These are phyloP conservation scores for Alligator mississippiensis DNA, from an alignment of 2,113 vertebrate genomes.

Conservation along the genomic window DNA sequence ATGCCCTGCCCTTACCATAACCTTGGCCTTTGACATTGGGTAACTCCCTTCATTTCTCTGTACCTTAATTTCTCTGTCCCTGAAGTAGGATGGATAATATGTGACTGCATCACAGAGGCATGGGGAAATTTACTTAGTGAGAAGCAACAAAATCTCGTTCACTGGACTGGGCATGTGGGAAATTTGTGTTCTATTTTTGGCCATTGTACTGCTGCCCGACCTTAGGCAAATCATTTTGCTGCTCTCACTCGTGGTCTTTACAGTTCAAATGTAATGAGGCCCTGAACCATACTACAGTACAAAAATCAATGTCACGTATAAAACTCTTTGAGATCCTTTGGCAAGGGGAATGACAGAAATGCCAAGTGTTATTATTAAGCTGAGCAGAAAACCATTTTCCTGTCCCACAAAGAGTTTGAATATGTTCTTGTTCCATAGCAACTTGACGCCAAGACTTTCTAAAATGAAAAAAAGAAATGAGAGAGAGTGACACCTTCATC, in stretches of 20 bases:
- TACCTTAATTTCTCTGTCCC: background rate
- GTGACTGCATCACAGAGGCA: background rate
- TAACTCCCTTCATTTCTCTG: background rate
- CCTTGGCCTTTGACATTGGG: background rate
- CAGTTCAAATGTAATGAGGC: background rate
- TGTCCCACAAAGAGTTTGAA: too few relatives aligned
- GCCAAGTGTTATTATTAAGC: background rate
- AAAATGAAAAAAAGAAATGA: too few relatives aligned
- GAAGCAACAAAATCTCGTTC: background rate
- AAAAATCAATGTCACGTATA: background rate
- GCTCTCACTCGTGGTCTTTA: background rate
- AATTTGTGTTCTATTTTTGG: background rate
- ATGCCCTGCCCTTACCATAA: rapidly evolving
- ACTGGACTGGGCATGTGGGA: background rate
- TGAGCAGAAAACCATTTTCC: too few relatives aligned
- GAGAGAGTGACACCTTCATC: too few relatives aligned
- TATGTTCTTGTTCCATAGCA: too few relatives aligned
- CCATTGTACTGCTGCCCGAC: background rate
- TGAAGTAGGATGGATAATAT: background rate
- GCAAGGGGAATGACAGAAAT: background rate
- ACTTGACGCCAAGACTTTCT: too few relatives aligned
- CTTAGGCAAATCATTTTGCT: background rate
- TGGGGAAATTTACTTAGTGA: background rate
- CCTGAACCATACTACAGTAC: background rate
- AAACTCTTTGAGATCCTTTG: background rate